Base-by-base conservation (phyloP, 2,113 vertebrate genomes). In the Megatriorchis doriae region DNA sequence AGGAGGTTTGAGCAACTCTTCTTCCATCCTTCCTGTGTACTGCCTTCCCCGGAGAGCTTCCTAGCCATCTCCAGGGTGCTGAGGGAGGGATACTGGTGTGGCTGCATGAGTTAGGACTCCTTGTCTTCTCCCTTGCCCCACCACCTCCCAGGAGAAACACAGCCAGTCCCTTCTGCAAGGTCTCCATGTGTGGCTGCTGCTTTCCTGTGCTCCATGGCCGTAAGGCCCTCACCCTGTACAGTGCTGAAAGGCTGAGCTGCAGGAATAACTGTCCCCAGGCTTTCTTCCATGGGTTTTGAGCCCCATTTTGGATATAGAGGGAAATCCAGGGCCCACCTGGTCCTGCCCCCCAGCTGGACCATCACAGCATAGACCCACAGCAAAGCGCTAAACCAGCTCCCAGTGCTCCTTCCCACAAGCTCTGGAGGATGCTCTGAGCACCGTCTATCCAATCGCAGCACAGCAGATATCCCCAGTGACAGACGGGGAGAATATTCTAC, bases 371-470 rank as follows among this genome's bases (percentile, higher is more conserved):
- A 0, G 53, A 62, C 13, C 13, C 36, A 80, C 2, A 3, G n/a
- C 19, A 71, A 80, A 55, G 59, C 26, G 25, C 17, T 23, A 56
- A 68, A 43, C 25, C n/a, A 47, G 25, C 9, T 77, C 34, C 2
- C 0, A 9, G 4, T 55, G 38, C 22, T 66, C 34, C 34, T 62
- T 85, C 52, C 18, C 6, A 13, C 65, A 10, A 73, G 8, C 10
- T 55, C 38, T 20, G 13, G 36, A 74, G 25, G 18, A 71, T 34
- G 38, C 19, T 66, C 29, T 1, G 2, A 70, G 34, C 45, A 78
- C 38, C 4, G 2, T 12, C 0, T 0, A 43, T 29, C 52, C 2
- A 6, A 63, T 16, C 1, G 0, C 42, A 47, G 31, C 7, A 19
- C 21, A 53, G 32, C 7, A 70, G 34, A 53, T 36, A 92, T 4